Evolutionary conservation across 2,797 vertebrate species (phyloP).

Genomic region (Acanthurus lineatus): DNA sequence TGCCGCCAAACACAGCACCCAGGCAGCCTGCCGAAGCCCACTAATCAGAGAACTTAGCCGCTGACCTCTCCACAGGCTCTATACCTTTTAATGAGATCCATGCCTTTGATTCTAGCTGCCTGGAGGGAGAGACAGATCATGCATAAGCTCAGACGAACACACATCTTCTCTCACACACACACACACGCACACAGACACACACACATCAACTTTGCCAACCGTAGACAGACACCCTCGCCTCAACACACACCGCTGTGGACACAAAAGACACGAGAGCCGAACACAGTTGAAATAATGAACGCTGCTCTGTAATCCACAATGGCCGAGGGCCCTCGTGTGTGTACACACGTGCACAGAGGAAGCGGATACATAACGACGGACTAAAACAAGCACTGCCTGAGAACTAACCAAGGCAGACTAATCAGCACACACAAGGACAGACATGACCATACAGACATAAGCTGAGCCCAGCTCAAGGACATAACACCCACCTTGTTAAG

Average conservation of each 20-base stretch:
- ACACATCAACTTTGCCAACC: too few species aligned
- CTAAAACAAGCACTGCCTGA: constrained; percentile 43
- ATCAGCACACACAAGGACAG: constrained; percentile 65
- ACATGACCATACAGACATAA: constrained; percentile 19
- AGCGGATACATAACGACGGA: constrained; percentile 49
- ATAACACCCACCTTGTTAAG: constrained; percentile 80
- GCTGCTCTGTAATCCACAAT: constrained; percentile 48
- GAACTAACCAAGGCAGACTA: constrained; percentile 58
- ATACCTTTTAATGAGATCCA: constrained; percentile 82
- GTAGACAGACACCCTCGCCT: not conserved
- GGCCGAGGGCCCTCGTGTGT: constrained; percentile 44
- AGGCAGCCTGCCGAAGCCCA: constrained; percentile 54
- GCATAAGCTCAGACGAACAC: constrained; percentile 50
- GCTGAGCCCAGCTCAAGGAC: constrained; percentile 74
- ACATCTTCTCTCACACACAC: constrained; percentile 26
- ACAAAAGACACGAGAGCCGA: constrained; percentile 41
- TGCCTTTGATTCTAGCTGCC: constrained; percentile 81
- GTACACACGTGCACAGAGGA: constrained; percentile 40
- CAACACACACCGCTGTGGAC: constrained; percentile 33
- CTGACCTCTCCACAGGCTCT: constrained; percentile 76
- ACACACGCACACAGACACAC: constrained; percentile 29
- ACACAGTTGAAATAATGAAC: constrained; percentile 67
- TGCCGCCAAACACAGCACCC: constrained; percentile 37
- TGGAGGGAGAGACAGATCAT: constrained; percentile 65
- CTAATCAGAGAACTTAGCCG: constrained; percentile 81